A percentile compares a stretch with the other conserved stretches of the same genome.
Evolutionary conservation across 2,797 vertebrate genomes (phyloP).

Genomic region (Ceyx erithaca): DNA sequence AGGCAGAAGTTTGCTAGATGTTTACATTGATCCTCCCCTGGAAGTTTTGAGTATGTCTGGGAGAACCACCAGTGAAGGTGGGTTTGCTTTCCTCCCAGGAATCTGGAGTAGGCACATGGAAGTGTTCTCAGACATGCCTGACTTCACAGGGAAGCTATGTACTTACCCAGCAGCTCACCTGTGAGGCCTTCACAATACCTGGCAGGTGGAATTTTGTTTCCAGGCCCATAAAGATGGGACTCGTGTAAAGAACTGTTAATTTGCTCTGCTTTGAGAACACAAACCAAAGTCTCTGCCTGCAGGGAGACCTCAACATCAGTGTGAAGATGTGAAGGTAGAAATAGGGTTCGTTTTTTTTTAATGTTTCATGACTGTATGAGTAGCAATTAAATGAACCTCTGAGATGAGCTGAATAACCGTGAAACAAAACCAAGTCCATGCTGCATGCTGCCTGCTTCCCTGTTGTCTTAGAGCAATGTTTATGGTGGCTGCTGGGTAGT

Average conservation of each 20-base stretch:
- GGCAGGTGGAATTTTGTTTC: background rate
- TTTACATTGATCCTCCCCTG: background rate
- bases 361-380: background rate
- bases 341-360: background rate
- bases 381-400: constrained; percentile 38
- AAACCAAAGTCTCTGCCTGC: background rate
- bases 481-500: constrained; percentile 32
- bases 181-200: background rate
- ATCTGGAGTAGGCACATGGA: background rate
- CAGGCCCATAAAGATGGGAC: background rate
- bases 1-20: background rate
- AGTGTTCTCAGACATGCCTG: background rate
- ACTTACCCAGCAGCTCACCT: background rate
- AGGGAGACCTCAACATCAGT: background rate
- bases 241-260: background rate
- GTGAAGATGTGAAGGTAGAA: background rate
- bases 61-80: background rate
- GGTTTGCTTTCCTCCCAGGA: background rate
- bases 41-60: background rate
- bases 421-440: constrained; percentile 40
- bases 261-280: background rate
- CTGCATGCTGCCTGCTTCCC: constrained; percentile 26
- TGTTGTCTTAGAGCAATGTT: constrained; percentile 48
- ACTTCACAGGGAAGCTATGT: background rate
- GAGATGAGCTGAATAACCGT: constrained; percentile 50